A percentile compares a stretch with the other conserved stretches of the same genome.
phyloP scores from a whole-genome alignment of 2,888 invertebrate genomes.

The Tipula helvola region DNA sequence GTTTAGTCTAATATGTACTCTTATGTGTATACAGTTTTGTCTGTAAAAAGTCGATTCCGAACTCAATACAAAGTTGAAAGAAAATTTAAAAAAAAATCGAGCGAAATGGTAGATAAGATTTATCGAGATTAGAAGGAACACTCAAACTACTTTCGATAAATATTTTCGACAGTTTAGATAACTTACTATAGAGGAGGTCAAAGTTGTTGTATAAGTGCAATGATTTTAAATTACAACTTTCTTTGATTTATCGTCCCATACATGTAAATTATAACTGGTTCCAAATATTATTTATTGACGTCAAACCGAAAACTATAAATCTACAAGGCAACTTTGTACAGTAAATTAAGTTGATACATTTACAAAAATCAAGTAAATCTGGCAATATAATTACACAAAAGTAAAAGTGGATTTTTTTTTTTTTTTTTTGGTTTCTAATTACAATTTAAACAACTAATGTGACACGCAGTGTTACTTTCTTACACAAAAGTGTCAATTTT shows the following conservation, averaged over 20 bases:
- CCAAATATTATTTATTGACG: neutral
- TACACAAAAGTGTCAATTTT: neutral
- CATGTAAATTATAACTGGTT: neutral
- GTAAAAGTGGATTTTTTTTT: neutral
- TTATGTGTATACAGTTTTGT: no score
- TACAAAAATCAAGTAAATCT: neutral
- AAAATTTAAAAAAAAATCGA: neutral
- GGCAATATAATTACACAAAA: neutral
- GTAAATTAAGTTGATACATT: no score
- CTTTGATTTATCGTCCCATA: no score
- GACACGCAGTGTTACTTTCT: neutral
- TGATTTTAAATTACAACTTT: neutral
- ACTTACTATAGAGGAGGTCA: neutral
- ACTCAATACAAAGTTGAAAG: neutral
- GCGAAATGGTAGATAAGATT: neutral
- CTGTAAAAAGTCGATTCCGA: no score
- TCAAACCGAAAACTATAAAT: neutral
- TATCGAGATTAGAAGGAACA: neutral
- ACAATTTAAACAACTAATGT: neutral
- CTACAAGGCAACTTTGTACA: neutral
- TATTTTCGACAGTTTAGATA: neutral
- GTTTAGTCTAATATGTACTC: neutral
- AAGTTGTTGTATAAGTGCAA: neutral
- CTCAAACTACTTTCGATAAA: neutral
- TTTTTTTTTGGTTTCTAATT: neutral